Evolutionary conservation across 2,797 vertebrate genomes (phyloP).

Genomic region (Rhynchotus rufescens): DNA sequence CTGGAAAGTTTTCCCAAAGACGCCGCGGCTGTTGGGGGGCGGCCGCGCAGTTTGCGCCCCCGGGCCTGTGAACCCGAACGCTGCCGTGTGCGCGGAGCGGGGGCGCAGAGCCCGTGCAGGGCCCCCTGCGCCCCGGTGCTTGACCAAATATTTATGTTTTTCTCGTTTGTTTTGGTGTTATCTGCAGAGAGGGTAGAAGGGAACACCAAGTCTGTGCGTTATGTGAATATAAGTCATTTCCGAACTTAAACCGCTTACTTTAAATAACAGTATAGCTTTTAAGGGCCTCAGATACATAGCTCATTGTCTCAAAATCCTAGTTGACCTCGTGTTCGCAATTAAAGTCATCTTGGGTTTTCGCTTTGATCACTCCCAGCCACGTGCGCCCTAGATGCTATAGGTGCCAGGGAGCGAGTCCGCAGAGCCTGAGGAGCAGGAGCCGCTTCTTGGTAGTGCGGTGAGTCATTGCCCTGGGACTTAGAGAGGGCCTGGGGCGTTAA

Average conservation of each 20-base stretch:
- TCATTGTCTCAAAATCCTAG: constrained; percentile 43
- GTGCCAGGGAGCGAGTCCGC: neutral
- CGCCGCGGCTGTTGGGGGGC: neutral
- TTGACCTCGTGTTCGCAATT: constrained; percentile 63
- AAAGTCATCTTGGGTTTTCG: constrained; percentile 46
- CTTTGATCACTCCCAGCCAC: neutral
- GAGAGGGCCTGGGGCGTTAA: neutral
- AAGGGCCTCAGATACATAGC: constrained; percentile 30
- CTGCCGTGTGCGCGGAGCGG: constrained; percentile 37
- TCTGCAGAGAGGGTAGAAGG: constrained; percentile 44
- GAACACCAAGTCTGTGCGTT: constrained; percentile 65
- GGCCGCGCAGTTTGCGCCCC: neutral
- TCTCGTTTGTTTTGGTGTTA: constrained; percentile 49
- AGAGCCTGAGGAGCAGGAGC: neutral
- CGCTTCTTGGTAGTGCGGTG: neutral
- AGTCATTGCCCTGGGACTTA: neutral
- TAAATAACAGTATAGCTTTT: constrained; percentile 51
- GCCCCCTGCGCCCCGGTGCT: neutral
- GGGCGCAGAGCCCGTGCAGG: too few species aligned
- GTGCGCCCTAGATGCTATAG: neutral
- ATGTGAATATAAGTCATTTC: constrained; percentile 62
- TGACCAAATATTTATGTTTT: constrained; percentile 35
- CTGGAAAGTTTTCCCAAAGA: neutral
- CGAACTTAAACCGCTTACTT: constrained; percentile 32
- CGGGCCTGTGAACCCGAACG: constrained; percentile 32